These are phyloP conservation scores for Premnoplex brunnescens DNA, from an alignment of 2,797 vertebrate species.

Conservation along the genomic window DNA sequence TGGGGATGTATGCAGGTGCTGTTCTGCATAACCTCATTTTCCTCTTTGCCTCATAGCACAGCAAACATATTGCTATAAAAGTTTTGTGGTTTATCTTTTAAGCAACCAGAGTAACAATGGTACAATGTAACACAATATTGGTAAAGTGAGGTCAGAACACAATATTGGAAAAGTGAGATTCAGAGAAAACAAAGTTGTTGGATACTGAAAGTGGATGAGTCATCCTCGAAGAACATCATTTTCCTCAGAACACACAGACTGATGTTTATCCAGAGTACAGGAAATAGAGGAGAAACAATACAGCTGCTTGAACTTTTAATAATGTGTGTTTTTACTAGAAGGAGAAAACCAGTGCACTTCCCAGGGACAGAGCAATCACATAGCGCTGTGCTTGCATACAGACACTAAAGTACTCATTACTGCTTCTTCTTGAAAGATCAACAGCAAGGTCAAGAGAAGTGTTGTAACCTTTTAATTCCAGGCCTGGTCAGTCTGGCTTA, in stretches of 20 bases:
- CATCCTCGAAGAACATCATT: not conserved
- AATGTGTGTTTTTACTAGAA: not conserved
- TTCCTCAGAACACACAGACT: not conserved
- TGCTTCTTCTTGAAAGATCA: not conserved
- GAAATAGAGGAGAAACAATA: not conserved
- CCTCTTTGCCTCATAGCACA: not conserved
- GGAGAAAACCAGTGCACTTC: not conserved
- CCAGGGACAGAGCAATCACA: not conserved
- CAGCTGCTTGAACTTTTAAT: slow-evolving; percentile 26
- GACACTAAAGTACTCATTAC: not conserved
- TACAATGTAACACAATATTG: not conserved
- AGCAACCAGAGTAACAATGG: not conserved
- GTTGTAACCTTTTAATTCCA: not conserved
- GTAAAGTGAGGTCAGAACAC: not conserved
- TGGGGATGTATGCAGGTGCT: not conserved
- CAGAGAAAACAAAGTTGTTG: not conserved
- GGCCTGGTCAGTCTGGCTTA: not conserved
- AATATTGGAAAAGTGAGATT: not conserved
- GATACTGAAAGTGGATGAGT: not conserved
- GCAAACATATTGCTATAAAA: not conserved
- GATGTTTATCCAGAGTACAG: not conserved
- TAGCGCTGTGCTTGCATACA: not conserved
- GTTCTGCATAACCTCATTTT: slow-evolving; percentile 43
- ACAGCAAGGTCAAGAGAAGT: not conserved
- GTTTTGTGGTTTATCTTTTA: not conserved